These are phyloP conservation scores for Lissonota sp. DNA, from an alignment of 2,888 invertebrate genomes.

Conservation along the genomic window DNA sequence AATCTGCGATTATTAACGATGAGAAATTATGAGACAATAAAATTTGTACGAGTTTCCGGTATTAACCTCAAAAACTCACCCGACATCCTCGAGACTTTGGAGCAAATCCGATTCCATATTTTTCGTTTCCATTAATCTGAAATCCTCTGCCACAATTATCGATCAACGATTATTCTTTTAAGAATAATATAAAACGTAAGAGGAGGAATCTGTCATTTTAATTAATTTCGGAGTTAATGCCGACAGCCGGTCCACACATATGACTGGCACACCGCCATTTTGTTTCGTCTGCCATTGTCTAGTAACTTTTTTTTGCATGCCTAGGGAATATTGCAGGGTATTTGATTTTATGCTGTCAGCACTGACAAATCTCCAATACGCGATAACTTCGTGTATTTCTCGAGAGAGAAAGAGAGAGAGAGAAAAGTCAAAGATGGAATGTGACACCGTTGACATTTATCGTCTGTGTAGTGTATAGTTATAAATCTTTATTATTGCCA, in stretches of 20 bases:
- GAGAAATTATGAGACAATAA: not conserved
- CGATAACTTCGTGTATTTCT: conserved; percentile 22
- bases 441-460: conserved; percentile 60
- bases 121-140: not conserved
- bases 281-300: not conserved
- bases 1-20: conserved; percentile 85
- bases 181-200: not conserved
- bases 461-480: conserved; percentile 17
- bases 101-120: conserved; percentile 87
- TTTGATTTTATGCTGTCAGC: not conserved
- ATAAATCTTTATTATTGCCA: conserved; percentile 19
- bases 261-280: not conserved
- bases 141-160: not conserved
- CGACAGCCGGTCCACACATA: conserved; percentile 3
- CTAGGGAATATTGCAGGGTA: not conserved
- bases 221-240: not conserved
- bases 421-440: conserved; percentile 61
- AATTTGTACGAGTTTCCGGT: not conserved
- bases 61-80: conserved; percentile 84
- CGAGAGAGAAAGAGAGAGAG: conserved; percentile 10
- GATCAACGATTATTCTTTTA: not conserved
- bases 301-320: not conserved
- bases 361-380: not conserved
- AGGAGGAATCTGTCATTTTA: not conserved
- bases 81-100: conserved; percentile 86